Evolutionary conservation across 2,113 vertebrate genomes (phyloP).

Genomic region (Ariopsis seemanni): DNA sequence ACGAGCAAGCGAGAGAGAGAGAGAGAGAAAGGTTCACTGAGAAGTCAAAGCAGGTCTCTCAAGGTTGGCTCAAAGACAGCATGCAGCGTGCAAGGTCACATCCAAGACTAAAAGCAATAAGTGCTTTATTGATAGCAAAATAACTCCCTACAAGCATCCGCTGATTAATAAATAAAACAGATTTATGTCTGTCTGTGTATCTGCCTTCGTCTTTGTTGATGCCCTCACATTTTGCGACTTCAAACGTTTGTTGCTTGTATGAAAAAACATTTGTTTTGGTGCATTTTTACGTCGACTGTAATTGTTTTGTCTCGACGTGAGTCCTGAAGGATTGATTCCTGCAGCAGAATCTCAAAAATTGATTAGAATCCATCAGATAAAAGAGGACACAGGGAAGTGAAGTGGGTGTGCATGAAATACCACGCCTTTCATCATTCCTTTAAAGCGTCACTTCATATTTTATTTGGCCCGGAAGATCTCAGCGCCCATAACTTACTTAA

Average conservation of each 20-base stretch:
- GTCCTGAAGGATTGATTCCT: constrained; percentile 63
- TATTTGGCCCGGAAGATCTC: constrained; percentile 16
- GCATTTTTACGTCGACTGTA: constrained; percentile 28
- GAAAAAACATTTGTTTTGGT: constrained; percentile 23
- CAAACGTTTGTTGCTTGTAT: constrained; percentile 17
- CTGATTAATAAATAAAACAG: constrained; percentile 77
- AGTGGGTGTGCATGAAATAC: constrained; percentile 44
- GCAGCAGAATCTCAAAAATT: constrained; percentile 65
- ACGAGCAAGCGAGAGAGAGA: constrained; percentile 39
- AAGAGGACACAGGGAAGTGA: constrained; percentile 63
- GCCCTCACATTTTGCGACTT: constrained; percentile 22
- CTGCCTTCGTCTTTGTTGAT: constrained; percentile 11
- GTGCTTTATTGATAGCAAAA: constrained; percentile 87
- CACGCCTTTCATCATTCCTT: constrained; percentile 36
- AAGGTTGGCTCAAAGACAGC: constrained; percentile 80
- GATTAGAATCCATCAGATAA: constrained; percentile 61
- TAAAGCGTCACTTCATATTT: constrained; percentile 27
- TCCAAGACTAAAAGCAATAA: constrained; percentile 87
- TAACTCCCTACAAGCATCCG: constrained; percentile 64
- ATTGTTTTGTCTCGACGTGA: constrained; percentile 50
- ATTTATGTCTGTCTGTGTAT: constrained; percentile 57
- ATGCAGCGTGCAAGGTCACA: constrained; percentile 80
- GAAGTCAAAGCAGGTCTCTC: constrained; percentile 76
- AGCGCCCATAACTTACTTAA: constrained; percentile 26
- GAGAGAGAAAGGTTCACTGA: constrained; percentile 49